These are phyloP conservation scores for Archips crataeganus DNA, from an alignment of 2,888 invertebrate genomes.

Conservation along the genomic window DNA sequence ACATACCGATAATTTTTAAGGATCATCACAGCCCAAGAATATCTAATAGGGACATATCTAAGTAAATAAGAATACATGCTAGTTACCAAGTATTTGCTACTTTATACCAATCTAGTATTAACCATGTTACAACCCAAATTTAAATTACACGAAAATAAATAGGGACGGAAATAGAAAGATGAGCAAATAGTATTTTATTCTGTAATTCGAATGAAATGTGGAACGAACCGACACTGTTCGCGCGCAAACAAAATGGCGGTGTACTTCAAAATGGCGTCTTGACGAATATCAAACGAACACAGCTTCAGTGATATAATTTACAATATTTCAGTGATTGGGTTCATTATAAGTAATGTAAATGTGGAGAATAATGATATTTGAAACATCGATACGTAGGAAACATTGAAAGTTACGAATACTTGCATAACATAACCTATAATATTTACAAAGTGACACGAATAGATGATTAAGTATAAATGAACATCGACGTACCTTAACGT, in stretches of 20 bases:
- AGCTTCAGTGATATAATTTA: constrained; percentile 65
- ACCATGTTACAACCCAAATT: constrained; percentile 42
- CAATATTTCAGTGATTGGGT: constrained; percentile 46
- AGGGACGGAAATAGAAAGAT: constrained; percentile 77
- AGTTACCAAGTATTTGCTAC: constrained; percentile 37
- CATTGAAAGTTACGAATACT: constrained; percentile 43
- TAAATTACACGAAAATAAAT: constrained; percentile 56
- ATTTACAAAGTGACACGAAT: constrained; percentile 48
- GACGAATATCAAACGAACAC: constrained; percentile 60
- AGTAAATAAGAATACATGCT: constrained; percentile 49
- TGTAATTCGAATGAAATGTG: constrained; percentile 33
- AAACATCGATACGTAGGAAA: constrained; percentile 48
- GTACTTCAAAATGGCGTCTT: constrained; percentile 28
- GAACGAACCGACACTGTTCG: constrained; percentile 15
- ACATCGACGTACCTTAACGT: constrained; percentile 36
- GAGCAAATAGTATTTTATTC: constrained; percentile 60
- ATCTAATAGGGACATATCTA: constrained; percentile 62
- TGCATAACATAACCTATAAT: constrained; percentile 36
- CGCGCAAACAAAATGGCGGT: constrained; percentile 21
- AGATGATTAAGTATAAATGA: constrained; percentile 29
- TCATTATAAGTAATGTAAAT: constrained; percentile 47
- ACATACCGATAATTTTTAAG: constrained; percentile 37
- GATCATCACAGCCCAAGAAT: constrained; percentile 71
- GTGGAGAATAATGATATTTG: constrained; percentile 43
- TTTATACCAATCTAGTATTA: constrained; percentile 43